Conservation (phyloP, 2,888 invertebrate genomes). For the Patella depressa region DNA sequence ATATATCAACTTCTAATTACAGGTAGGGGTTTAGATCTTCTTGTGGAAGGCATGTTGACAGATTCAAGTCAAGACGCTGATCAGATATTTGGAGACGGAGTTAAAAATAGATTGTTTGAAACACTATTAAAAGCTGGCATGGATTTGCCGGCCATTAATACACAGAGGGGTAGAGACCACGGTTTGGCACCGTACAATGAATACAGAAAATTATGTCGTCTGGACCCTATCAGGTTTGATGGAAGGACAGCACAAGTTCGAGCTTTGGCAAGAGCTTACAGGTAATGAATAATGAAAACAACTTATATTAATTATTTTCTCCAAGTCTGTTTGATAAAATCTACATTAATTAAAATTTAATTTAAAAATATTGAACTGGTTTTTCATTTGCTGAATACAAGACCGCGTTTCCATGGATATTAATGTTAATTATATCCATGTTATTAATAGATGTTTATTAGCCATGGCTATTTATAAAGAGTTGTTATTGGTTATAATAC, state of each 20-base stretch:
- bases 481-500: too few species aligned
- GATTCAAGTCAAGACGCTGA: slow-evolving; percentile 13
- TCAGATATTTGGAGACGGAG: background rate
- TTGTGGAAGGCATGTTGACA: slow-evolving; percentile 18
- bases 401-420: too few species aligned
- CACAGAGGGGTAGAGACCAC: slow-evolving; percentile 43
- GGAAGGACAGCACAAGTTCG: background rate
- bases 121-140: slow-evolving; percentile 2
- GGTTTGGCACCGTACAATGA: slow-evolving; percentile 36
- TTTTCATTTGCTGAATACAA: too few species aligned
- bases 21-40: slow-evolving; percentile 9
- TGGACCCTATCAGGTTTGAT: background rate
- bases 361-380: too few species aligned
- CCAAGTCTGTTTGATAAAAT: too few species aligned
- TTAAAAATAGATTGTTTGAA: background rate
- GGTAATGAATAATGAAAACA: background rate
- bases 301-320: too few species aligned
- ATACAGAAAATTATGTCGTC: slow-evolving; percentile 5
- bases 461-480: too few species aligned
- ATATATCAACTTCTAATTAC: background rate
- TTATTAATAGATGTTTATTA: too few species aligned
- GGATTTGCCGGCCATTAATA: slow-evolving; percentile 35
- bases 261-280: background rate
- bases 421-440: too few species aligned
- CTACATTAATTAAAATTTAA: too few species aligned